Evolutionary conservation across 2,113 vertebrate genomes (phyloP).

Genomic region (Oxyura jamaicensis): DNA sequence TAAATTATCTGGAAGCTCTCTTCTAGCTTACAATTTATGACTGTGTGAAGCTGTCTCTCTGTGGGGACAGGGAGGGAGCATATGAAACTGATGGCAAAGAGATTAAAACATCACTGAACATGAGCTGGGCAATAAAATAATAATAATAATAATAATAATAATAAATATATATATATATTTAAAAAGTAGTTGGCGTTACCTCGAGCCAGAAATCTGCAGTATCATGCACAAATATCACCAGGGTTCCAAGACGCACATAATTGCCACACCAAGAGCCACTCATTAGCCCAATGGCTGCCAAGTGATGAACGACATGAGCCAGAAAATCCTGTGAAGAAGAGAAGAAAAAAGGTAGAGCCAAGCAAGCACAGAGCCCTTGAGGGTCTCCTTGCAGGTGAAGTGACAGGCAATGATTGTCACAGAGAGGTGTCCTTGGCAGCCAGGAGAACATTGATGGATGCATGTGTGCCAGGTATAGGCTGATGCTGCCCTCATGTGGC

Average conservation of each 20-base stretch:
- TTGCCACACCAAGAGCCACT: slow-evolving; percentile 93
- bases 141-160: background rate
- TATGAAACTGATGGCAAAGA: background rate
- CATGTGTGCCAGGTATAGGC: background rate
- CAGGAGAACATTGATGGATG: accelerated
- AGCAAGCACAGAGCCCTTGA: background rate
- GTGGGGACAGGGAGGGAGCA: background rate
- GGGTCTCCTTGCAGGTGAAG: accelerated
- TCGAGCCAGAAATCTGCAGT: slow-evolving; percentile 91
- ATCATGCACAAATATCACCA: slow-evolving; percentile 91
- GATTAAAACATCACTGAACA: background rate
- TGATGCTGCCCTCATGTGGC: slow-evolving; percentile 55
- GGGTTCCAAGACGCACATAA: slow-evolving; percentile 89
- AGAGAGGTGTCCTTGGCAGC: background rate
- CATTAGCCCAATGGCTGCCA: slow-evolving; percentile 88
- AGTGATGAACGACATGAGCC: slow-evolving; percentile 91
- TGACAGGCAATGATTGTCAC: background rate
- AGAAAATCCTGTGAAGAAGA: slow-evolving; percentile 83
- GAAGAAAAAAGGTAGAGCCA: background rate
- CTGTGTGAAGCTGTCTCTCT: background rate
- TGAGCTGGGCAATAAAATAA: background rate
- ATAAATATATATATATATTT: no score
- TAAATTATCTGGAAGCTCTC: background rate
- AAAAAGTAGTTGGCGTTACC: slow-evolving; percentile 71
- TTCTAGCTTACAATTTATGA: background rate